Conservation (phyloP, 2,113 vertebrate species). For the Colaptes auratus region DNA sequence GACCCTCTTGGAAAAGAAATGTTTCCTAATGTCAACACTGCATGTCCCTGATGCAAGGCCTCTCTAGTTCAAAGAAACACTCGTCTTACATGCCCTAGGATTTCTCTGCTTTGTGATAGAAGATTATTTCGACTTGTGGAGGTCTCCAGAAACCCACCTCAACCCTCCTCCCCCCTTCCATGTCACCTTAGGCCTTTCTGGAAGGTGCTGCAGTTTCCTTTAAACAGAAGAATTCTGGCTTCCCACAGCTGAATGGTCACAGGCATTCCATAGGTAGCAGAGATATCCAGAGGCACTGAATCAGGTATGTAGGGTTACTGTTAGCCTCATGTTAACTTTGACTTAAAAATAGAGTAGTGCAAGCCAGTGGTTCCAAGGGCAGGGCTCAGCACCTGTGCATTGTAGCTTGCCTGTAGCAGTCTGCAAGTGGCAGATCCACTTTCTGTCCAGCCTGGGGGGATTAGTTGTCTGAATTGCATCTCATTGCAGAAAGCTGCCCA, state of each 20-base stretch:
- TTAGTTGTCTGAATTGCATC: not conserved
- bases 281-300: not conserved
- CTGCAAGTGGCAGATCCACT: not conserved
- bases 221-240: not conserved
- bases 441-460: not conserved
- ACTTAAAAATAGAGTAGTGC: not conserved
- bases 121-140: not conserved
- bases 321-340: too few species aligned
- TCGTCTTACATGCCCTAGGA: not conserved
- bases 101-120: not conserved
- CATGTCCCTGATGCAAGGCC: not conserved
- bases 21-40: not conserved
- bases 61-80: not conserved
- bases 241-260: not conserved
- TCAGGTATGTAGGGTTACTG: too few species aligned
- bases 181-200: not conserved
- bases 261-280: not conserved
- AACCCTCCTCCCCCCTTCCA: too few species aligned
- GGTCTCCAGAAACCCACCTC: not conserved
- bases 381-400: not conserved
- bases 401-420: not conserved
- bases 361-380: not conserved
- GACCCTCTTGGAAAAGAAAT: not conserved
- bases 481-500: not conserved
- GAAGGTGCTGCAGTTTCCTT: not conserved